phyloP scores from a whole-genome alignment of 64 coral and sea anemone species.

The Platygyra sinensis region DNA sequence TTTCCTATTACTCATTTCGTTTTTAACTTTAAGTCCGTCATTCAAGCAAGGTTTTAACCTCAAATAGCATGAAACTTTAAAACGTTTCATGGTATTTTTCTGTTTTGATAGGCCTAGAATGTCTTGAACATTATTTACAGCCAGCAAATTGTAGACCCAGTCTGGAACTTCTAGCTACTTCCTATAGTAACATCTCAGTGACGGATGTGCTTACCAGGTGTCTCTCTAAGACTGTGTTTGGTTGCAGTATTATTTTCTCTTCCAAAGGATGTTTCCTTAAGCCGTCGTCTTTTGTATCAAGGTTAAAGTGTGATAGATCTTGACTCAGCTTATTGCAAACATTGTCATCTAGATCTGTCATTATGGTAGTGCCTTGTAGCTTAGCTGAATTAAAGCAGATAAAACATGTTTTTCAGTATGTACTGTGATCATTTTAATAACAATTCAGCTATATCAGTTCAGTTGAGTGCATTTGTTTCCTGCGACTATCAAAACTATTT shows the following conservation, averaged over 20 bases:
- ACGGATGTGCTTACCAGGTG: neutral
- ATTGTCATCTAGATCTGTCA: neutral
- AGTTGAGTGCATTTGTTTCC: too few relatives aligned
- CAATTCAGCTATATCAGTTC: neutral
- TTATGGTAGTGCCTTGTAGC: neutral
- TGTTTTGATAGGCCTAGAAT: too few relatives aligned
- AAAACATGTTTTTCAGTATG: neutral
- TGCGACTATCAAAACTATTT: too few relatives aligned
- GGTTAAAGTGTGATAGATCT: neutral
- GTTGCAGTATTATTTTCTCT: neutral
- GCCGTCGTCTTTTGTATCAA: neutral
- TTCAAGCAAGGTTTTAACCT: too few relatives aligned
- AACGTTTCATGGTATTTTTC: too few relatives aligned
- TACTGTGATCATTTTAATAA: neutral
- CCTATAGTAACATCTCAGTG: neutral
- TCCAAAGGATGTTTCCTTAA: neutral
- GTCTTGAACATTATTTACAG: too few relatives aligned
- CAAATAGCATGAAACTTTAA: too few relatives aligned
- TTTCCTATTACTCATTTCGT: too few relatives aligned
- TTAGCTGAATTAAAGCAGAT: neutral
- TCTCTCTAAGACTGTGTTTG: slow-evolving; percentile 5
- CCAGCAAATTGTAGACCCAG: neutral
- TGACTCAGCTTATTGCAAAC: neutral
- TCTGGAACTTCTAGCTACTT: neutral
- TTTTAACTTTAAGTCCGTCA: too few relatives aligned